Evolutionary conservation across 2,888 invertebrate genomes (phyloP).

Genomic region (Hypselothyrea guttata): DNA sequence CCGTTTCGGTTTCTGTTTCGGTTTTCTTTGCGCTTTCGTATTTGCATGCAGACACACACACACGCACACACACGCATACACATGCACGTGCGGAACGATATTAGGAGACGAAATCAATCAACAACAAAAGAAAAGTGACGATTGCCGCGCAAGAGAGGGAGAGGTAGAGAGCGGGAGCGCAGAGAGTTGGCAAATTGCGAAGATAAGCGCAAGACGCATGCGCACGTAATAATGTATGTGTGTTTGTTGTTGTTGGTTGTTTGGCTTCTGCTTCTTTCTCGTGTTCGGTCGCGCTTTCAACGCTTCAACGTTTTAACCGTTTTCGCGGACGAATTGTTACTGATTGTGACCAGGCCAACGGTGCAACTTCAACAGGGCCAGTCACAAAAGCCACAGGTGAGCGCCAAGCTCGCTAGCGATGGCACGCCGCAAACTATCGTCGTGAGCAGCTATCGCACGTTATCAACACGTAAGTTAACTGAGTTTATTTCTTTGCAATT

Average conservation of each 20-base stretch:
- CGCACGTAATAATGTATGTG: conserved; percentile 43
- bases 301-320: conserved; percentile 66
- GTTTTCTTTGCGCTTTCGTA: conserved; percentile 16
- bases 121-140: conserved; percentile 34
- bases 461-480: too few relatives aligned
- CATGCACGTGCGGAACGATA: conserved; percentile 28
- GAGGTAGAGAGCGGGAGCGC: conserved; percentile 3
- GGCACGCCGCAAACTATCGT: conserved; percentile 4
- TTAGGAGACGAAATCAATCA: conserved; percentile 53
- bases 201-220: conserved; percentile 51
- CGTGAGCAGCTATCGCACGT: conserved; percentile 22
- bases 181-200: conserved; percentile 42
- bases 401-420: conserved; percentile 46
- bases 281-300: conserved; percentile 28
- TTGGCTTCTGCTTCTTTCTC: conserved; percentile 25
- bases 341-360: conserved; percentile 52
- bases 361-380: conserved; percentile 45
- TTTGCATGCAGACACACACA: conserved; percentile 22
- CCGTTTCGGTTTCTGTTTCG: conserved; percentile 18
- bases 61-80: conserved; percentile 25
- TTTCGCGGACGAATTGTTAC: conserved; percentile 70
- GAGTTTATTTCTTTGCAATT: too few relatives aligned
- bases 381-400: conserved; percentile 58
- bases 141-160: conserved; percentile 15
- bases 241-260: conserved; percentile 20